These are phyloP conservation scores for Elysia crispata DNA, from an alignment of 2,888 invertebrate species.

Conservation along the genomic window DNA sequence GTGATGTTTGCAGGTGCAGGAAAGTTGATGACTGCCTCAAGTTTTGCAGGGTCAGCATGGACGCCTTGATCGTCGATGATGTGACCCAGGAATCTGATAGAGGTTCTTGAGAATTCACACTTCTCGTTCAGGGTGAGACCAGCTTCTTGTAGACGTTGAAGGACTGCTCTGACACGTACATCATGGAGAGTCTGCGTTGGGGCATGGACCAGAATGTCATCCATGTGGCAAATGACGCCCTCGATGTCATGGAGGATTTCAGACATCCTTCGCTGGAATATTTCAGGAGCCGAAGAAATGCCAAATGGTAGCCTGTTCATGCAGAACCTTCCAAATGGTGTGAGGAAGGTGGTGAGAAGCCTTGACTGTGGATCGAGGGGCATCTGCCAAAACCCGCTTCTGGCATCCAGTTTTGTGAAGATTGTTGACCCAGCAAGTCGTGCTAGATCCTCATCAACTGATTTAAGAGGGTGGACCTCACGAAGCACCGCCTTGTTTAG, in stretches of 20 bases:
- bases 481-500: neutral
- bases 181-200: neutral
- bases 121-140: slow-evolving; percentile 35
- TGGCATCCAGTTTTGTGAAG: slow-evolving; percentile 35
- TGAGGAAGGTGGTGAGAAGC: slow-evolving; percentile 21
- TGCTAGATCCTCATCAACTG: slow-evolving; percentile 1
- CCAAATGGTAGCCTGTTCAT: slow-evolving; percentile 38
- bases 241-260: neutral
- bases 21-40: neutral
- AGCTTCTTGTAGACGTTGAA: neutral
- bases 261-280: slow-evolving; percentile 38
- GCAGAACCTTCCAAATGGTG: slow-evolving; percentile 25
- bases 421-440: slow-evolving; percentile 12
- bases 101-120: slow-evolving; percentile 34
- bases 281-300: slow-evolving; percentile 27
- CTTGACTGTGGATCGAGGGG: slow-evolving; percentile 13
- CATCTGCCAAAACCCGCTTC: slow-evolving; percentile 31
- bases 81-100: slow-evolving; percentile 43
- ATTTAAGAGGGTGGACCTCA: neutral
- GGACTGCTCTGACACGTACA: neutral
- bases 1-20: slow-evolving; percentile 13
- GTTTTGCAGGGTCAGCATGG: slow-evolving; percentile 22
- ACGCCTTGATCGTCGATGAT: slow-evolving; percentile 27
- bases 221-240: slow-evolving; percentile 14
- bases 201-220: slow-evolving; percentile 31